Conservation (phyloP, 2,113 vertebrate species). For the Rhea pennata region DNA sequence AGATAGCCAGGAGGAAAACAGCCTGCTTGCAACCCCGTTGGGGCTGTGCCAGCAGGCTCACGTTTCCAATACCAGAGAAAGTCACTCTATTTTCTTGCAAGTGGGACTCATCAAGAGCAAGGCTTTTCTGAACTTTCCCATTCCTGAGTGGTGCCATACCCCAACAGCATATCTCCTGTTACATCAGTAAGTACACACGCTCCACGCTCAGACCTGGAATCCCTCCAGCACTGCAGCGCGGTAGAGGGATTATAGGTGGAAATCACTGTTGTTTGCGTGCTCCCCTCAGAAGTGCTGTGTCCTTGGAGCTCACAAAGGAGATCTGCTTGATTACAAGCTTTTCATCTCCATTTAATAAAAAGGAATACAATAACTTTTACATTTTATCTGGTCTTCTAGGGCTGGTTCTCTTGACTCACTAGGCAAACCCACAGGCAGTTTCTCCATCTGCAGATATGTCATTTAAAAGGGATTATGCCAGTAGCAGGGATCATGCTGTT, state of each 20-base stretch:
- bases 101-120: background rate
- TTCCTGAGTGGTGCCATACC: background rate
- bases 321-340: background rate
- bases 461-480: constrained; percentile 56
- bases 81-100: background rate
- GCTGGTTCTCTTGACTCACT: background rate
- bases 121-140: background rate
- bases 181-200: background rate
- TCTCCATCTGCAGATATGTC: constrained; percentile 16
- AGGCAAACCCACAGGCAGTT: background rate
- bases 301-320: background rate
- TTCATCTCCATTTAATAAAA: background rate
- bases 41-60: background rate
- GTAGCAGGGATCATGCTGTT: constrained; percentile 22
- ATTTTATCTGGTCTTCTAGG: background rate
- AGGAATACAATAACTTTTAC: background rate
- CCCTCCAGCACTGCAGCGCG: background rate
- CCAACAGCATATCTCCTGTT: background rate
- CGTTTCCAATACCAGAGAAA: background rate
- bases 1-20: background rate
- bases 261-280: background rate
- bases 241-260: background rate
- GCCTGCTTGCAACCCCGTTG: background rate
- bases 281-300: background rate
- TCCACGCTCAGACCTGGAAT: background rate